Evolutionary conservation across 2,113 vertebrate species (phyloP).

Genomic region (Chroicocephalus ridibundus): DNA sequence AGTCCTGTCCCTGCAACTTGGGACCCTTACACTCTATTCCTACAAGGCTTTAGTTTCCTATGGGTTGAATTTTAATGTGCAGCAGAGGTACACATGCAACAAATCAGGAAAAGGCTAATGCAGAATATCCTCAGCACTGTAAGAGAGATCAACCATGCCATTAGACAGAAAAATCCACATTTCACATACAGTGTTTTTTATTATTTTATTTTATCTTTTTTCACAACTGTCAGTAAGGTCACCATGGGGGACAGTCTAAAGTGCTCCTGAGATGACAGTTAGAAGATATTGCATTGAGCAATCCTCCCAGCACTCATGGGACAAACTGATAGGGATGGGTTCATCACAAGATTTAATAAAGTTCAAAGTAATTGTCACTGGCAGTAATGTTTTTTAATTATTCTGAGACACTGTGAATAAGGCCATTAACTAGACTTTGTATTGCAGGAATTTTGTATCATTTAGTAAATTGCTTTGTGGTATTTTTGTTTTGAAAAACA

Average conservation of each 20-base stretch:
- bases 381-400: background rate
- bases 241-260: background rate
- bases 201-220: background rate
- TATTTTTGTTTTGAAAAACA: background rate
- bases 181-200: background rate
- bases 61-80: background rate
- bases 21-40: background rate
- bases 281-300: background rate
- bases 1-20: background rate
- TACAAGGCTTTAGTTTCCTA: background rate
- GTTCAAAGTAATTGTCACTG: background rate
- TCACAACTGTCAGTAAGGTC: background rate
- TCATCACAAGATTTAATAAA: background rate
- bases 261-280: background rate
- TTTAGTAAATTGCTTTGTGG: background rate
- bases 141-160: background rate
- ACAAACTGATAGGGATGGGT: background rate
- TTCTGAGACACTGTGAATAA: background rate
- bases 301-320: background rate
- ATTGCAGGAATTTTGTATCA: background rate
- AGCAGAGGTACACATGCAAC: background rate
- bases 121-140: background rate
- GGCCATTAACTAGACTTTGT: background rate
- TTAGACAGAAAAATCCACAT: background rate
- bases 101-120: background rate